Percentiles rank a stretch among this genome's conserved stretches.
Evolutionary conservation across 2,888 invertebrate species (phyloP).

Genomic region (Latrodectus hesperus): DNA sequence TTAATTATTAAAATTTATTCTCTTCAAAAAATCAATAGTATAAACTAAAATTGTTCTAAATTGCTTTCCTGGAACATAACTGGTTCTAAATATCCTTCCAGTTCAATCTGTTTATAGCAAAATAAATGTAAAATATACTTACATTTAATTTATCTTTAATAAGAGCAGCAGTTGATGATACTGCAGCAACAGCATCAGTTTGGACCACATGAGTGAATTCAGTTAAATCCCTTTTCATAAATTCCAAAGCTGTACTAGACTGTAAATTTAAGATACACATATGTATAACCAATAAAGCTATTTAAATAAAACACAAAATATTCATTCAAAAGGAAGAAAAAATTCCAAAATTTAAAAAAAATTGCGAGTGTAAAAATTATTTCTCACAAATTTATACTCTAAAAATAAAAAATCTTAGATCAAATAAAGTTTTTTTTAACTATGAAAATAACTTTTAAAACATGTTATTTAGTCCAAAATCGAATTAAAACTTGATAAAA

Average conservation of each 20-base stretch:
- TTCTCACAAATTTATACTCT: neutral
- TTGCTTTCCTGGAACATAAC: no score
- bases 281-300: neutral
- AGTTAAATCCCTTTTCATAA: conserved; percentile 85
- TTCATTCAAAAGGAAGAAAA: neutral
- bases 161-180: conserved; percentile 80
- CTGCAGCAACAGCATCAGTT: conserved; percentile 82
- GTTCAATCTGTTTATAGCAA: no score
- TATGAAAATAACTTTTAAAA: no score
- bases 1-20: no score
- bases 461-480: no score
- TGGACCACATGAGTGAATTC: conserved; percentile 84
- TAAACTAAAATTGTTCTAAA: no score
- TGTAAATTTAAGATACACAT: conserved; percentile 72
- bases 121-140: conserved; percentile 60
- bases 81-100: no score
- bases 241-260: conserved; percentile 84
- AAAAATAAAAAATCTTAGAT: neutral
- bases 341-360: neutral
- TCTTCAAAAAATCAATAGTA: no score
- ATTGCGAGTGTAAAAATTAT: neutral
- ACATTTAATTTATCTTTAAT: conserved; percentile 84
- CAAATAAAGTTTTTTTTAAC: no score
- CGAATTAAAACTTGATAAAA: no score
- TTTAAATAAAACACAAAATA: neutral